These are phyloP conservation scores for Amazona vittata DNA, from an alignment of 2,113 vertebrate genomes.

Conservation along the genomic window DNA sequence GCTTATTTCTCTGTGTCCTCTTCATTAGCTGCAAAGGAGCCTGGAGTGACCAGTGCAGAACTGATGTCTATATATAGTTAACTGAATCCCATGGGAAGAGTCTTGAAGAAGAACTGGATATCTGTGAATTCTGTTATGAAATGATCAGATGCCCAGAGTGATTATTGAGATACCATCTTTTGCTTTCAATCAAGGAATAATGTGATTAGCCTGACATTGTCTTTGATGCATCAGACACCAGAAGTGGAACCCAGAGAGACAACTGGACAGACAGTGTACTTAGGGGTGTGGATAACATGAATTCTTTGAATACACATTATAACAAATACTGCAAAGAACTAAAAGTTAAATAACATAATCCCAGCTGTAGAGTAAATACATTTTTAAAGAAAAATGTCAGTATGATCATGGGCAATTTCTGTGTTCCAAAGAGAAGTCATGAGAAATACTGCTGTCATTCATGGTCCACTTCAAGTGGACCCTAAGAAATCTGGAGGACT, in stretches of 20 bases:
- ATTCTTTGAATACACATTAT: background rate
- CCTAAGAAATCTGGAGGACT: background rate
- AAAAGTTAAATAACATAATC: background rate
- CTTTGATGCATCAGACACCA: background rate
- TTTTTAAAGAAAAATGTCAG: background rate
- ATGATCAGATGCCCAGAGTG: background rate
- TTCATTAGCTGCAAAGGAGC: background rate
- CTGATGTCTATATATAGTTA: background rate
- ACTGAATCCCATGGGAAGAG: background rate
- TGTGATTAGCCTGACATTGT: background rate
- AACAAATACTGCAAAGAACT: background rate
- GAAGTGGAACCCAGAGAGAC: background rate
- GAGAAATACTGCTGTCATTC: background rate
- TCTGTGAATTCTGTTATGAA: background rate
- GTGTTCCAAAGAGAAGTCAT: background rate
- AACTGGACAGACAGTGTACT: background rate
- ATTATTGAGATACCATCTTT: background rate
- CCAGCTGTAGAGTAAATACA: background rate
- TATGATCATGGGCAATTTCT: background rate
- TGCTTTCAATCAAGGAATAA: background rate
- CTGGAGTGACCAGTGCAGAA: background rate
- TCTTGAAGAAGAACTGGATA: background rate
- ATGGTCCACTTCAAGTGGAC: background rate
- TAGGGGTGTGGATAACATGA: background rate
- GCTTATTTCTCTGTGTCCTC: background rate